Percentiles rank a stretch among this genome's conserved stretches.
phyloP scores from a whole-genome alignment of 2,113 vertebrate genomes.

The Saguinus imperator region DNA sequence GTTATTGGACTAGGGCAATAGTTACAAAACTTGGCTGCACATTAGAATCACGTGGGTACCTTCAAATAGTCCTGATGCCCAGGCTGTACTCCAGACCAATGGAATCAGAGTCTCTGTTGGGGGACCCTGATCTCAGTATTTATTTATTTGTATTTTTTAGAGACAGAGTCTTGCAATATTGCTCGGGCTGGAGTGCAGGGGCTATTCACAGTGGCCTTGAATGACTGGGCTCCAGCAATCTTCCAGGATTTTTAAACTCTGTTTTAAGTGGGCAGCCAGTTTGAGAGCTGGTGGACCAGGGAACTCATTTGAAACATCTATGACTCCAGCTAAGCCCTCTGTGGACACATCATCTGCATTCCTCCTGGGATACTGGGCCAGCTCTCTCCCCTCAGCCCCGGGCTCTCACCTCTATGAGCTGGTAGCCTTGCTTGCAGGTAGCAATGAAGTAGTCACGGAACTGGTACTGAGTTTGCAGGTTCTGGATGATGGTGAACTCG shows the following conservation, averaged over 20 bases:
- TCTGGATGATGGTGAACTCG: slow-evolving; percentile 83
- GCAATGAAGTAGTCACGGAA: slow-evolving; percentile 85
- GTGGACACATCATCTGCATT: not conserved
- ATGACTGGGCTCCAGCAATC: no score
- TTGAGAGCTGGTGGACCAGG: not conserved
- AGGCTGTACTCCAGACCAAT: not conserved
- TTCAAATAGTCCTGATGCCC: not conserved
- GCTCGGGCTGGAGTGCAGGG: no score
- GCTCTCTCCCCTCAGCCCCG: not conserved
- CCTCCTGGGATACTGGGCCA: no score
- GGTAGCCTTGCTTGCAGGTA: slow-evolving; percentile 85
- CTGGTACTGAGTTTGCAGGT: slow-evolving; percentile 80
- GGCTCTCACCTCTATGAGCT: slow-evolving; percentile 83
- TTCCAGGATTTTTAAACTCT: not conserved
- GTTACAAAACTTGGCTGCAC: not conserved
- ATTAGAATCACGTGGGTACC: not conserved
- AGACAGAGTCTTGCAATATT: no score
- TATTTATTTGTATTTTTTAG: no score
- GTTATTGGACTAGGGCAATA: not conserved
- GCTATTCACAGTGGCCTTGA: no score
- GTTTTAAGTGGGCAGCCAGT: not conserved
- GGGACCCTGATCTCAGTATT: not conserved
- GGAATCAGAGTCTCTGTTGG: not conserved
- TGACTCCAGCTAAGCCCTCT: not conserved
- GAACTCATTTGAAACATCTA: not conserved